Evolutionary conservation across 2,888 invertebrate genomes (phyloP), one percentile per base, ranked within the genome.

Genomic region (Tipula unca): DNA sequence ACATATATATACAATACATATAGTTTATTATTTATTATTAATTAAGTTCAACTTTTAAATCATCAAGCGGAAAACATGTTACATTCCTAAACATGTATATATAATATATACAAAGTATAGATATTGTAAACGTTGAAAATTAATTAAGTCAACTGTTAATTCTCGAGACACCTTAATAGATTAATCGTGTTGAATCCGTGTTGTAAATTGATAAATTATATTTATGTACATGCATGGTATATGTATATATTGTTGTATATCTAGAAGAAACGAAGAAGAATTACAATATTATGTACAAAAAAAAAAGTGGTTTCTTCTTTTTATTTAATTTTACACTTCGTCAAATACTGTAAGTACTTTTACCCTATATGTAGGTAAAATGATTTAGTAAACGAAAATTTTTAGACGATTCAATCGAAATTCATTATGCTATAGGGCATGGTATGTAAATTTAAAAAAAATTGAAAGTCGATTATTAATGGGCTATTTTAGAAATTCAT

Each of bases 101-200:
- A 39, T 3, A 10, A 8, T 1, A 39, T 39, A 13, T 39, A 39
- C 39, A 39, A 5, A 10, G 39, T 39, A 36, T 36, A 1, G 2
- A 36, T 13, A n/a, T 42, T n/a, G n/a, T n/a, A n/a, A n/a, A 69
- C 10, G 25, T 69, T 69, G 25, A 10, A 69, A 69, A 69, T 25
- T 69, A 69, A 69, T 69, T 69, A 69, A 69, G 69, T 69, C 69
- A 69, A 69, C 69, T 69, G 25, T 69, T 69, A 69, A 69, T 13
- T 25, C 69, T 69, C 69, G 25, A 69, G 69, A 69, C 69, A 69
- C 25, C 25, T 69, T 69, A 69, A 69, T 69, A 69, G 69, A 69
- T 69, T 69, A 69, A 69, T 69, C 69, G 69, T 69, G 69, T 69
- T 69, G 69, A 69, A 69, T 69, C 69, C 20, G 69, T 69, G 69